A percentile compares a stretch with the other conserved stretches of the same genome.
phyloP scores from a whole-genome alignment of 2,113 vertebrate species.

The Oxyura jamaicensis region DNA sequence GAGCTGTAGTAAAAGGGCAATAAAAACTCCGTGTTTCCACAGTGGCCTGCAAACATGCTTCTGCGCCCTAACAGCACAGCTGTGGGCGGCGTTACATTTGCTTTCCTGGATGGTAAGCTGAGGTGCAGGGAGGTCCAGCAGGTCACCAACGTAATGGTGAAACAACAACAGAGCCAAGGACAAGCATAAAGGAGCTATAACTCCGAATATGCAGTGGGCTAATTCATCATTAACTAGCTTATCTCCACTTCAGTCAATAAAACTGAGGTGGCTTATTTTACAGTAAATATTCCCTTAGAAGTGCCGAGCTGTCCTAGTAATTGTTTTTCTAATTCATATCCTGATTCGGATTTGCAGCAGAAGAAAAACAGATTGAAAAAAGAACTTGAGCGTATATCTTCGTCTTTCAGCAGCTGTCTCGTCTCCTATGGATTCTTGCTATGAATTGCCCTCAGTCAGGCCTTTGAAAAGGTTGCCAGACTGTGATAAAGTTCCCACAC shows the following conservation, averaged over 20 bases:
- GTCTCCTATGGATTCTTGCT: background rate
- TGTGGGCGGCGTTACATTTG: background rate
- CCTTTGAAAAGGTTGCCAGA: conserved; percentile 1
- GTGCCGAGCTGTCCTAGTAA: background rate
- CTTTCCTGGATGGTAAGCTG: background rate
- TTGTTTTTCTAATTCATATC: background rate
- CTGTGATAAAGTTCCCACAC: background rate
- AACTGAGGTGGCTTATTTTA: background rate
- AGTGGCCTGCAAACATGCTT: background rate
- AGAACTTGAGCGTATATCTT: background rate
- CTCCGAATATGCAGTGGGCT: background rate
- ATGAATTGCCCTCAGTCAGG: background rate
- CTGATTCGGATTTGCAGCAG: background rate
- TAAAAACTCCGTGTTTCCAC: fast-evolving
- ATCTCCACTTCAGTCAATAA: background rate
- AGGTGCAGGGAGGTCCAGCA: background rate
- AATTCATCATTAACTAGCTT: background rate
- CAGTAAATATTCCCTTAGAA: background rate
- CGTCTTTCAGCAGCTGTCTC: background rate
- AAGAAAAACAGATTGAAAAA: background rate
- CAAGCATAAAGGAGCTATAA: background rate
- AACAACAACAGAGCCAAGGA: background rate
- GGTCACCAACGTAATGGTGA: background rate
- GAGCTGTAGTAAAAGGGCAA: background rate
- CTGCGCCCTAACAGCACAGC: fast-evolving